Evolutionary conservation across 2,113 vertebrate species (phyloP).

Genomic region (Crypturellus undulatus): DNA sequence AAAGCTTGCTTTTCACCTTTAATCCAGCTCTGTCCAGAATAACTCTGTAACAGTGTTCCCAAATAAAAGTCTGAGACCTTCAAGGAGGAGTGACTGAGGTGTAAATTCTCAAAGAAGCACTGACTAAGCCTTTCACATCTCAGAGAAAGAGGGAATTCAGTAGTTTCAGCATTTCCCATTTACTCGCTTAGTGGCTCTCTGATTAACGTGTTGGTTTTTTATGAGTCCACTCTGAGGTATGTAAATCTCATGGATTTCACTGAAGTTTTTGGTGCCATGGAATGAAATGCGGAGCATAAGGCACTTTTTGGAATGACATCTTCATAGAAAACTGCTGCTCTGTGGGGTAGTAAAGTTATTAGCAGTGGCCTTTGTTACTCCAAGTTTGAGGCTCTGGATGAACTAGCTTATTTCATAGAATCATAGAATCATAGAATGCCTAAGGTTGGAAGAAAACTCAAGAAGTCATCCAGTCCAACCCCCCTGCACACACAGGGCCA

Average conservation of each 20-base stretch:
- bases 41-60: neutral
- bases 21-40: neutral
- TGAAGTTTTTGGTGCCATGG: neutral
- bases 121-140: neutral
- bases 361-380: neutral
- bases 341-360: neutral
- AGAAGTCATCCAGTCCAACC: too few species aligned
- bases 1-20: neutral
- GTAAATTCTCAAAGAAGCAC: constrained; percentile 21
- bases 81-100: neutral
- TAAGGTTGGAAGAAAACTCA: too few species aligned
- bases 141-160: neutral
- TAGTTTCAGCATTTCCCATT: constrained; percentile 27
- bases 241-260: constrained; percentile 28
- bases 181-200: neutral
- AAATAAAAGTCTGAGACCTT: neutral
- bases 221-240: neutral
- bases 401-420: neutral
- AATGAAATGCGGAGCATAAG: constrained; percentile 21
- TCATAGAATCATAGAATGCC: too few species aligned
- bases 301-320: neutral
- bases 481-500: too few species aligned
- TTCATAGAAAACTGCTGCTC: neutral
- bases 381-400: neutral
- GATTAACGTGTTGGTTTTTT: constrained; percentile 25